Conservation (phyloP, 1,140 invertebrate genomes). For the Ericerus pela region DNA sequence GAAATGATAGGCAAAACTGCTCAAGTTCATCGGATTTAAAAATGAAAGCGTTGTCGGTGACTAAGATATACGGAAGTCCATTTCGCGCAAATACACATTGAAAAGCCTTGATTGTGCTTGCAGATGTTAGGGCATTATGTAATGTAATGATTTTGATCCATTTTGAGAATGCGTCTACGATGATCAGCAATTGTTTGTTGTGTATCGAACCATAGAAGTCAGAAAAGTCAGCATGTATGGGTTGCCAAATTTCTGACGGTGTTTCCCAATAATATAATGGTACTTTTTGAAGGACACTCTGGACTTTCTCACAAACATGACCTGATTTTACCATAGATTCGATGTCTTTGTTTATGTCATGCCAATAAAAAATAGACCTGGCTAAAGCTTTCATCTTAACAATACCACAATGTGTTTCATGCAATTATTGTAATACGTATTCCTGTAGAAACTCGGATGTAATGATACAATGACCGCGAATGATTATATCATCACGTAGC, state of each 20-base stretch:
- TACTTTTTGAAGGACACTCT: not conserved
- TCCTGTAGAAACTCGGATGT: constrained; percentile 26
- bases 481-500: not conserved
- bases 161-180: not conserved
- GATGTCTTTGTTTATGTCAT: constrained; percentile 33
- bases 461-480: constrained; percentile 1
- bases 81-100: not conserved
- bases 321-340: constrained; percentile 29
- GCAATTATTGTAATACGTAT: constrained; percentile 31
- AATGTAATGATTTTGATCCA: constrained; percentile 9
- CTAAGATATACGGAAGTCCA: not conserved
- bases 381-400: constrained; percentile 37
- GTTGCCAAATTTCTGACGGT: not conserved
- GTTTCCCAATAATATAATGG: not conserved
- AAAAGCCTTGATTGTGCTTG: not conserved
- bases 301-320: constrained; percentile 18
- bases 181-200: not conserved
- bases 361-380: constrained; percentile 36
- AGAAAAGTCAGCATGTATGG: not conserved
- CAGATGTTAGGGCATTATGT: constrained; percentile 23
- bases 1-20: constrained; percentile 17
- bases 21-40: constrained; percentile 16
- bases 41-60: constrained; percentile 16
- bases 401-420: constrained; percentile 35
- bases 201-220: too few relatives aligned